Evolutionary conservation across 2,888 invertebrate genomes (phyloP), one percentile per base, ranked within the genome.

Genomic region (Nineta flava): DNA sequence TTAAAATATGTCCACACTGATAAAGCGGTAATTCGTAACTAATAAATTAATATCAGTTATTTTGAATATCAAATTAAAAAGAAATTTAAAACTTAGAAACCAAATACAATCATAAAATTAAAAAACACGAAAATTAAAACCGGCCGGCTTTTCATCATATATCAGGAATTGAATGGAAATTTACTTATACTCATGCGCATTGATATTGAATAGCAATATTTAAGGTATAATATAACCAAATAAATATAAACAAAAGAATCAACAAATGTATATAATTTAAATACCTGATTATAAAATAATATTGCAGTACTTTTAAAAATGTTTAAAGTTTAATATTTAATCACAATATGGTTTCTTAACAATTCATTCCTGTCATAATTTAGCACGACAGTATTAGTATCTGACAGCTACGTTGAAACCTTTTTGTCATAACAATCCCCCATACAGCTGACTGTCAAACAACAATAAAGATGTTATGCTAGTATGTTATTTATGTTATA

Each of bases 121-220:
- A 26, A 26, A 26, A 26, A 26, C n/a, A 19, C 19, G 26, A 44
- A 56, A 52, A 58, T 57, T 54, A 55, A 52, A 58, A 58, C 61
- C 62, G 63, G 61, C 62, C 62, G 62, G 62, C 61, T 59, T 62
- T 61, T 60, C 57, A 51, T 55, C 48, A 52, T 5, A 21, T 15
- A 48, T 17, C 9, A 6, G 19, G 9, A 17, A 48, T 19, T 9
- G 41, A 48, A 41, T 48, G 48, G 48, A 48, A 48, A 48, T 17
- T 48, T 48, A 31, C 48, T 21, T 17, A 17, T 15, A 31, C 17
- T 16, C 48, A 48, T 48, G 48, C 48, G 48, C 48, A 35, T 38
- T 35, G 9, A 42, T 26, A 26, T 26, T 26, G 26, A 26, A 26
- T 26, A 42, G 15, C 41, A n/a, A 41, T 10, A 26, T 26, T n/a